Evolutionary conservation across 2,113 vertebrate species (phyloP), one percentile per base, ranked within the genome.

Genomic region (Microtus pennsylvanicus): DNA sequence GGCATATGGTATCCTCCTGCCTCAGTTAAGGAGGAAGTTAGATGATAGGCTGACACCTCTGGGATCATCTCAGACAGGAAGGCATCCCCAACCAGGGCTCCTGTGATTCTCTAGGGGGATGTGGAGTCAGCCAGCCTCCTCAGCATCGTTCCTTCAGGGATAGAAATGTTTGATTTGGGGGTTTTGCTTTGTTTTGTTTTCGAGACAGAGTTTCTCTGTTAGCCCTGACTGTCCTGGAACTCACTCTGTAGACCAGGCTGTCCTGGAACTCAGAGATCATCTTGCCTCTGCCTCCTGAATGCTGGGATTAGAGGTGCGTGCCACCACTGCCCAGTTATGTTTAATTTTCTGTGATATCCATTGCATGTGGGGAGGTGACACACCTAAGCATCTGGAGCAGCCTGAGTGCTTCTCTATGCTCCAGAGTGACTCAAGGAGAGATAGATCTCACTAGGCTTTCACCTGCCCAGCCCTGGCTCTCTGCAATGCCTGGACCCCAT

Each of bases 391-490:
- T 38, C 55, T 1, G 30, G 70, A 50, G 4, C 0, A 22, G 11
- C 35, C 76, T 26, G 69, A 38, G 35, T 35, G n/a, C 12, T 52
- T 24, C 52, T 30, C 0, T 22, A 3, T 0, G 5, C 63, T 45
- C 24, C 13, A 0, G 52, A 17, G n/a, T 42, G 52, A 1, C 70
- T 75, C n/a, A 38, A 38, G 6, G 26, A 12, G 19, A 30, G 13
- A 50, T 26, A 10, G 50, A 6, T 24, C 70, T 67, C 2, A 0
- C 47, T 72, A 5, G 16, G 0, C 5, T 7, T 77, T 67, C 13
- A 1, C 58, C 69, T 24, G n/a, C 72, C 61, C 52, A 16, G 35
- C 61, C 58, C 76, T 63, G 50, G 50, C 50, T 50, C 12, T 50
- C 42, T 12, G 4, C 11, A 1, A 28, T 14, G 0, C 70, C 35